These are phyloP conservation scores for Phainopepla nitens DNA, from an alignment of 2,113 vertebrate species.

Conservation along the genomic window DNA sequence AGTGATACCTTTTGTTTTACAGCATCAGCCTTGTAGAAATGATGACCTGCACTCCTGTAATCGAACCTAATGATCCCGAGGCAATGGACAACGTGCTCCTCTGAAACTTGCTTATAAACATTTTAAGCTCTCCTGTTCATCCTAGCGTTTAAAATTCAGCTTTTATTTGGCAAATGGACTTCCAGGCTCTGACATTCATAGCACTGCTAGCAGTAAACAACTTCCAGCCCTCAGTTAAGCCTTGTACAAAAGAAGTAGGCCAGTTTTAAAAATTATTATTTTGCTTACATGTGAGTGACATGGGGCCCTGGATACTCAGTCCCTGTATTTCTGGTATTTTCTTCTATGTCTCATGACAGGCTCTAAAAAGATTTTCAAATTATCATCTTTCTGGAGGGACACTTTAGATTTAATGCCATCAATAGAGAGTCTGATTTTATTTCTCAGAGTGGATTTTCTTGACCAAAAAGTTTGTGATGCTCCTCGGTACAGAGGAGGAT, in stretches of 20 bases:
- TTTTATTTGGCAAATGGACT: neutral
- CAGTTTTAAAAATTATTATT: neutral
- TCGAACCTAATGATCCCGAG: neutral
- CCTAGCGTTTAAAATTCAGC: neutral
- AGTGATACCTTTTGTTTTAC: neutral
- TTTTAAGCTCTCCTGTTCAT: neutral
- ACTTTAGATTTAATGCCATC: neutral
- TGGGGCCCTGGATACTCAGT: neutral
- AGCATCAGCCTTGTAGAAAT: neutral
- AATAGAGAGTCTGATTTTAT: neutral
- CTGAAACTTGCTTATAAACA: neutral
- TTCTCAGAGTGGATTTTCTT: neutral
- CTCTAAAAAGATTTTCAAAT: neutral
- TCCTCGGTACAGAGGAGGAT: neutral
- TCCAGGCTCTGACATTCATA: neutral
- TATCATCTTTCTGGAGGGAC: neutral
- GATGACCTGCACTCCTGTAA: neutral
- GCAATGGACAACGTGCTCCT: neutral
- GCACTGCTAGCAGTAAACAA: neutral
- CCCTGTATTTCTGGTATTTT: neutral
- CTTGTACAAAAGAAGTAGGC: neutral
- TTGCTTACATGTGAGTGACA: neutral
- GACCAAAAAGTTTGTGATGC: neutral
- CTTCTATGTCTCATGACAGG: neutral
- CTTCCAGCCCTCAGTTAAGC: neutral